A percentile compares a stretch with the other conserved stretches of the same genome.
phyloP scores from a whole-genome alignment of 2,888 invertebrate species.

The Fissipunctia ypsillon region DNA sequence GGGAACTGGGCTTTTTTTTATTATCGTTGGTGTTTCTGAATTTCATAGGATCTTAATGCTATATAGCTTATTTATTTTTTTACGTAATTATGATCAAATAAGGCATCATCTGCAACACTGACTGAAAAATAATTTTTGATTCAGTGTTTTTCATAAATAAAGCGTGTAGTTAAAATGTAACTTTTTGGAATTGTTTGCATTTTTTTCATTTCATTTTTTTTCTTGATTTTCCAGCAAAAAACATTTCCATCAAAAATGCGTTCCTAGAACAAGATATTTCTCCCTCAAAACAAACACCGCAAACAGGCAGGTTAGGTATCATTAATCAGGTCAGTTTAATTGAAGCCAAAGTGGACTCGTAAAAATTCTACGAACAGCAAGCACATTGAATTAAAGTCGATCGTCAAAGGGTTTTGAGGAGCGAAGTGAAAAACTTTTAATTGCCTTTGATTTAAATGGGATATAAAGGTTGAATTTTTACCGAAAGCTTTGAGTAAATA shows the following conservation, averaged over 20 bases:
- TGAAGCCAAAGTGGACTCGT: constrained; percentile 47
- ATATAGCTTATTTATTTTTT: too few species aligned
- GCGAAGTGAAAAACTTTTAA: constrained; percentile 69
- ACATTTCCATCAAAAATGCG: neutral
- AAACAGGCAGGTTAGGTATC: constrained; percentile 33
- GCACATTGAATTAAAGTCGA: constrained; percentile 61
- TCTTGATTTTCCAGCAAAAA: neutral
- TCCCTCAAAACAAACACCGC: constrained; percentile 12
- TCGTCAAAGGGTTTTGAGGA: constrained; percentile 64
- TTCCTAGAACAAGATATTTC: neutral
- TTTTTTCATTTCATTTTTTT: too few species aligned
- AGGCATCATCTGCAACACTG: too few species aligned
- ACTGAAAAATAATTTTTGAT: too few species aligned
- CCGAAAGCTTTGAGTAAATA: constrained; percentile 59
- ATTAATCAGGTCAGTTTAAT: constrained; percentile 63
- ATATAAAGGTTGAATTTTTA: constrained; percentile 62
- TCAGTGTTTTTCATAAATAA: too few species aligned
- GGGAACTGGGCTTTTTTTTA: neutral
- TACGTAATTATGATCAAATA: too few species aligned
- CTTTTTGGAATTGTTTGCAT: too few species aligned
- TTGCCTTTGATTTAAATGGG: constrained; percentile 64
- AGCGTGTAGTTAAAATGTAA: too few species aligned
- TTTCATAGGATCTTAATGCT: too few species aligned
- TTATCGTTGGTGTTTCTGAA: too few species aligned
- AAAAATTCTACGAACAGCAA: constrained; percentile 53